A percentile compares a stretch with the other conserved stretches of the same genome.
phyloP scores from a whole-genome alignment of 2,888 invertebrate species.

The Stenurella melanura region DNA sequence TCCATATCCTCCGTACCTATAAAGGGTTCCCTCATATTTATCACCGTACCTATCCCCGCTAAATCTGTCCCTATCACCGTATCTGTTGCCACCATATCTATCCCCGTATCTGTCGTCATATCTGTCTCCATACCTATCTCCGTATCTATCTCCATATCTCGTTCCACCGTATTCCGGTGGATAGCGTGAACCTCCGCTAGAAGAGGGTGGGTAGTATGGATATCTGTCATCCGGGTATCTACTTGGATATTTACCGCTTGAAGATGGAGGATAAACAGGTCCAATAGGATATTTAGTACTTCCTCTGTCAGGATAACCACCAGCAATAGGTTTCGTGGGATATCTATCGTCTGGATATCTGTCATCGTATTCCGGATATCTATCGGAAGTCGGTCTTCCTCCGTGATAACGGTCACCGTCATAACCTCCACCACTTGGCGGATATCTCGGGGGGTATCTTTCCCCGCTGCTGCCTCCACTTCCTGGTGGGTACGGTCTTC shows the following conservation, averaged over 20 bases:
- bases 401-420: conserved; percentile 57
- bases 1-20: conserved; percentile 51
- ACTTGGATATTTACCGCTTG: conserved; percentile 60
- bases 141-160: conserved; percentile 61
- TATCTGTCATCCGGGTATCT: conserved; percentile 50
- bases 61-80: conserved; percentile 46
- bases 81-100: conserved; percentile 63
- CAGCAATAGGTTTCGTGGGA: conserved; percentile 68
- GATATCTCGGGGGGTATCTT: conserved; percentile 57
- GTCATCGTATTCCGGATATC: conserved; percentile 60
- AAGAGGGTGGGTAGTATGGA: conserved; percentile 59
- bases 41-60: conserved; percentile 38
- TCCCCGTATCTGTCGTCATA: conserved; percentile 65
- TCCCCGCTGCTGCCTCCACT: conserved; percentile 55
- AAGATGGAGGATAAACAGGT: conserved; percentile 50
- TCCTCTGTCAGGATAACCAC: conserved; percentile 69
- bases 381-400: conserved; percentile 54
- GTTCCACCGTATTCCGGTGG: conserved; percentile 58
- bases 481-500: conserved; percentile 56
- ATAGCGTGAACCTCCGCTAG: conserved; percentile 54
- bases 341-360: conserved; percentile 67
- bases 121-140: conserved; percentile 65
- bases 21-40: conserved; percentile 62
- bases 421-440: conserved; percentile 67
- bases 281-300: conserved; percentile 70